Conservation (phyloP, 2,113 vertebrate species). For the Athene noctua region DNA sequence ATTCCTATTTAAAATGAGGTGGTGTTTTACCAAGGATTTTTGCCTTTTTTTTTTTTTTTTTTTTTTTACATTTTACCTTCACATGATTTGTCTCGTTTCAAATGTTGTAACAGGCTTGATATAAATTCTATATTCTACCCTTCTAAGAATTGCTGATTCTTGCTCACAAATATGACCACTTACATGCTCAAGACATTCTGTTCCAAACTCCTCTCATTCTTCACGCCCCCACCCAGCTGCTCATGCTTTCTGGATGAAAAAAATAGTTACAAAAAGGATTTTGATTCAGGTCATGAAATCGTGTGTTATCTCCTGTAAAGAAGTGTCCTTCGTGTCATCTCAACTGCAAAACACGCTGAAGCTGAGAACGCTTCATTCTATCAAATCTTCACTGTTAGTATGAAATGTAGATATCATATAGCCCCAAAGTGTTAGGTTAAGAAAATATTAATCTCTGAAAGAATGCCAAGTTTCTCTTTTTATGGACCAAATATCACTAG, state of each 20-base stretch:
- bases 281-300: neutral
- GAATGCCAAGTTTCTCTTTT: neutral
- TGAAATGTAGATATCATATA: neutral
- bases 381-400: neutral
- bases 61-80: neutral
- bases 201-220: neutral
- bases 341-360: neutral
- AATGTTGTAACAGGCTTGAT: neutral
- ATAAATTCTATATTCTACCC: neutral
- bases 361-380: neutral
- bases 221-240: slow-evolving; percentile 33
- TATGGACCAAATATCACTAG: neutral
- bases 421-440: neutral
- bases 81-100: neutral
- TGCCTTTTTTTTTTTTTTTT: too few species aligned
- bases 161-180: neutral
- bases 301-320: neutral
- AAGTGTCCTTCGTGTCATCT: neutral
- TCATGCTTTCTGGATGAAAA: neutral
- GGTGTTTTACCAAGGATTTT: neutral
- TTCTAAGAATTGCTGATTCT: neutral
- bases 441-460: neutral
- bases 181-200: neutral
- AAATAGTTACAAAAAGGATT: neutral
- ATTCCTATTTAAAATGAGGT: neutral